Evolutionary conservation across 2,797 vertebrate genomes (phyloP), one percentile per base, ranked within the genome.

Genomic region (Vultur gryphus): DNA sequence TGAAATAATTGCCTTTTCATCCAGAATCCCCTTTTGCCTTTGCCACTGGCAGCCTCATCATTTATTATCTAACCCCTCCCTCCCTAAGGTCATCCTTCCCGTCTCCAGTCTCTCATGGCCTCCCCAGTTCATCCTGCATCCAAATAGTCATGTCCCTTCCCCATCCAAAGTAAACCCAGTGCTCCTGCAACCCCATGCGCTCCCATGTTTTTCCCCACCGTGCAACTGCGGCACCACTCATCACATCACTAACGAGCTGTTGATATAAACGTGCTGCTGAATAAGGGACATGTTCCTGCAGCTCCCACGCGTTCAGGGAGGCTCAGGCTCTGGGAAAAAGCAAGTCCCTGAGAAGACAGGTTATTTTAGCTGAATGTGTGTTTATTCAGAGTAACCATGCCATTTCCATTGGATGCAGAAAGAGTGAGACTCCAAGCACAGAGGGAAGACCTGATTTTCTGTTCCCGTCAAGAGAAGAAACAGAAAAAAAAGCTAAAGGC

Each of bases 1-100:
- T 89, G 70, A 82, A 90, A 79, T 72, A 87, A 93, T 65, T 87
- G 35, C 29, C 54, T 94, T 94, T 89, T 82, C 58, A 84, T 76
- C 35, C 81, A 57, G 81, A 83, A 88, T 12, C 3, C 29, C 37
- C 37, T 71, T 89, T 87, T 84, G 80, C 49, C 41, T 94, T 82
- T 93, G 72, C 39, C 54, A 10, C 39, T 67, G 59, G 72, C 77
- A 81, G 39, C 33, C 57, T 95, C 59, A 64, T 48, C 2, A 0
- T 66, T 67, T 51, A 64, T 70, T 39, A 25, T 21, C 55, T 55
- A 73, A 83, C 21, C 35, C 52, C 24, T 52, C 33, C 55, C 19
- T 72, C 76, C 35, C 58, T 77, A 16, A 83, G 77, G 28, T 35
- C 67, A 70, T 29, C 52, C 54, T 24, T 85, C 48, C 75, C 54